Base-by-base conservation (phyloP, 2,888 invertebrate genomes). In the Choristoneura rosaceana region DNA sequence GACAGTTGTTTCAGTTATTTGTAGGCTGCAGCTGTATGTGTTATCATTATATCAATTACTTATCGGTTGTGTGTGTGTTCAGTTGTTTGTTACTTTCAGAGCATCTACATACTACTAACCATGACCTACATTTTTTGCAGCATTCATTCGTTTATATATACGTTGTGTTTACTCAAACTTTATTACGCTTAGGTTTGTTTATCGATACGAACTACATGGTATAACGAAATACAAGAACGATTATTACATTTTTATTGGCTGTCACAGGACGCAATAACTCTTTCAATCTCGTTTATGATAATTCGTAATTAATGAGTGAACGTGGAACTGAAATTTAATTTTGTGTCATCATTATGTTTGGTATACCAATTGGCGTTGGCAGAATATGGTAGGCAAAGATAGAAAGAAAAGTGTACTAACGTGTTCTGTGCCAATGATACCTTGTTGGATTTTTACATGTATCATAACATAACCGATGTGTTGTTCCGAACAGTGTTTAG, bases 71-170 rank as follows among this genome's bases (percentile, higher is more conserved):
- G 17, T 67, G 61, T 71, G 66, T 71, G 71, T 33, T 68, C 71
- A 71, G 71, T 68, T 71, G 71, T 58, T 71, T 67, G 62, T 63
- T 47, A 34, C 55, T 55, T 45, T 15, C 66, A 17, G 50, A 61
- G 50, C 59, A 41, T 60, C 43, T 52, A 59, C 63, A 52, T 59
- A 41, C 68, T 12, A 43, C 33, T 58, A 69, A 64, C 73, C 73
- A 41, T 73, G 73, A 73, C 73, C 73, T 73, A 69, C 41, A 52
- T 73, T 69, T 73, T 73, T 73, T 64, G 73, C 73, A 41, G 62
- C 62, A 59, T 60, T 33, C 69, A 69, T 52, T 63, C 69, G 52
- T 69, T 69, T 71, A 71, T 63, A 68, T 64, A 69, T 62, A 70
- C 14, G n/a, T 43, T 45, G 58, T 65, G 62, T 71, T 71, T 71